phyloP scores from a whole-genome alignment of 2,888 invertebrate genomes.

The Lasioglossum calceatum region DNA sequence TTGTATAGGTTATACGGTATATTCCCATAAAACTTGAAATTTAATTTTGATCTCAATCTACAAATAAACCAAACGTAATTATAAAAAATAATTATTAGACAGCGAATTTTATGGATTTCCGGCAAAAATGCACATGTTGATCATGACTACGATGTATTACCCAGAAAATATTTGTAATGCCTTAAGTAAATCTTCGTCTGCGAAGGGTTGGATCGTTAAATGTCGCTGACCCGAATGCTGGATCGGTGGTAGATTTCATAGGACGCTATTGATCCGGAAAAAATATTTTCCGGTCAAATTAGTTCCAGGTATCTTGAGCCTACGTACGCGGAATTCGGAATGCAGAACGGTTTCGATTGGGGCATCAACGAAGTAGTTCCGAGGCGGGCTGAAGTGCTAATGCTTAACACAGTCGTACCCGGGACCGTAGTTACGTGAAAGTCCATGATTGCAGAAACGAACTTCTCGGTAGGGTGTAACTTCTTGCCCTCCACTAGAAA shows the following conservation, averaged over 20 bases:
- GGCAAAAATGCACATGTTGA: not conserved
- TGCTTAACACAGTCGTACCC: slow-evolving; percentile 37
- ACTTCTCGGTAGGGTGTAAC: slow-evolving; percentile 58
- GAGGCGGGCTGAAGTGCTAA: slow-evolving; percentile 48
- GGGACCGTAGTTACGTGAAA: slow-evolving; percentile 49
- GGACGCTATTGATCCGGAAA: not conserved
- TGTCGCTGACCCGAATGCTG: not conserved
- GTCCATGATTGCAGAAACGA: slow-evolving; percentile 59
- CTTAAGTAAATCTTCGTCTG: not conserved
- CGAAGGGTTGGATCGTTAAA: not conserved
- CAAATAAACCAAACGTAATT: not conserved
- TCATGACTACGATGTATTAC: not conserved
- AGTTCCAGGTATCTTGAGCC: slow-evolving; percentile 13
- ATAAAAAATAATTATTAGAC: no score
- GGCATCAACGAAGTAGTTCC: slow-evolving; percentile 49
- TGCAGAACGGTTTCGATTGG: slow-evolving; percentile 49
- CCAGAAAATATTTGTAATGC: not conserved
- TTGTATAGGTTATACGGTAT: not conserved
- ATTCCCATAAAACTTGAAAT: not conserved
- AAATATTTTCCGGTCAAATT: slow-evolving; percentile 35
- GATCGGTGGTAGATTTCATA: not conserved
- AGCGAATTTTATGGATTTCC: not conserved
- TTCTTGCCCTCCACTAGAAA: slow-evolving; percentile 59
- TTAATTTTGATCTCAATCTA: not conserved
- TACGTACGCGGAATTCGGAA: slow-evolving; percentile 21